Evolutionary conservation across 2,113 vertebrate genomes (phyloP).

Genomic region (Macrotus californicus): DNA sequence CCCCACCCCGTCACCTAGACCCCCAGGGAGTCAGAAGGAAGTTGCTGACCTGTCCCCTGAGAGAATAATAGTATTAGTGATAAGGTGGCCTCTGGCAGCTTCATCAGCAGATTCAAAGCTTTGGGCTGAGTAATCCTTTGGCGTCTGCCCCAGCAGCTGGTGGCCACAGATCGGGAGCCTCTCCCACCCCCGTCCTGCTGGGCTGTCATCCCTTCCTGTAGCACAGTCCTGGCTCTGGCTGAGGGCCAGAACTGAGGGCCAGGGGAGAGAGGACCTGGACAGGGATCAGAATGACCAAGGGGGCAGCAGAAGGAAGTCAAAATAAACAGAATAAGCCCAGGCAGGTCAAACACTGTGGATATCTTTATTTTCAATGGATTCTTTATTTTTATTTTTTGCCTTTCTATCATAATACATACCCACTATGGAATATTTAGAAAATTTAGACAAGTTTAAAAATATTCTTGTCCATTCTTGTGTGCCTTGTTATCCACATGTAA

Average conservation of each 20-base stretch:
- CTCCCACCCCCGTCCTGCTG: neutral
- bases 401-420: neutral
- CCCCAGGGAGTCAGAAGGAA: slow-evolving; percentile 5
- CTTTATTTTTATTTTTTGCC: neutral
- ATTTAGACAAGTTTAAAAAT: neutral
- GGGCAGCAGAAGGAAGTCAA: neutral
- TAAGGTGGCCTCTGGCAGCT: slow-evolving; percentile 74
- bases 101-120: slow-evolving; percentile 75
- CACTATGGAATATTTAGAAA: neutral
- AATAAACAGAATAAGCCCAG: neutral
- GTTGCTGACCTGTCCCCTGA: slow-evolving; percentile 53
- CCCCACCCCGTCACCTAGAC: neutral
- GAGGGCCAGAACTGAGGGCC: neutral
- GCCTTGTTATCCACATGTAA: neutral
- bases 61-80: slow-evolving; percentile 82
- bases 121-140: slow-evolving; percentile 80
- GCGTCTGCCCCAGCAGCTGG: slow-evolving; percentile 79
- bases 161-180: slow-evolving; percentile 63
- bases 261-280: accelerated
- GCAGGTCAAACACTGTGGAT: neutral
- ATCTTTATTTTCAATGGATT: neutral
- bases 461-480: neutral
- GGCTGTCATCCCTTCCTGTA: neutral
- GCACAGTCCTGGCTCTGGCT: neutral
- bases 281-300: neutral